Conservation (phyloP, 2,113 vertebrate species). For the Cricetomys ansorgei region DNA sequence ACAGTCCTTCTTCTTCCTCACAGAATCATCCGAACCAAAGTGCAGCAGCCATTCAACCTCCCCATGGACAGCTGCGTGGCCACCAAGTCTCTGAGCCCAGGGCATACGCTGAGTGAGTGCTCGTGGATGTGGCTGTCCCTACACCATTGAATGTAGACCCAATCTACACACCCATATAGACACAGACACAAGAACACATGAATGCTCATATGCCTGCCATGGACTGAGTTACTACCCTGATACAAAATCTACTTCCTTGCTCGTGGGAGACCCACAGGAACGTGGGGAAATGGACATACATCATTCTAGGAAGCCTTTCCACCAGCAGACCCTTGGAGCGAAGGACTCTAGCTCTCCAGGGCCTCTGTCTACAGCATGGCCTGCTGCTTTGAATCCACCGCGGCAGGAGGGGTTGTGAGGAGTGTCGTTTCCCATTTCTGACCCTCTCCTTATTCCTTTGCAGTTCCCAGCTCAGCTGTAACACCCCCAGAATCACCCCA, state of each 20-base stretch:
- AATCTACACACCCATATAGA: neutral
- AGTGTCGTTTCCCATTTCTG: rapidly evolving
- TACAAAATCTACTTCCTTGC: neutral
- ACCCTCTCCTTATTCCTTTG: neutral
- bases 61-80: slow-evolving; percentile 90
- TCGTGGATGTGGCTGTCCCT: too few relatives aligned
- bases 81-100: slow-evolving; percentile 91
- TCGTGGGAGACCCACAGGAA: neutral
- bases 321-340: too few relatives aligned
- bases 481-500: slow-evolving; percentile 95
- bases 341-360: neutral
- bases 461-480: slow-evolving; percentile 94
- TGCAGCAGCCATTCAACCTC: slow-evolving; percentile 94
- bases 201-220: rapidly evolving
- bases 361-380: neutral
- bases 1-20: neutral
- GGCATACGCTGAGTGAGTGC: slow-evolving; percentile 92
- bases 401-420: neutral
- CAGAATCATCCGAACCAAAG: slow-evolving; percentile 96
- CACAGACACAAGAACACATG: rapidly evolving
- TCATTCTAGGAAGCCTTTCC: neutral
- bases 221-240: neutral
- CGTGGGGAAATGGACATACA: neutral
- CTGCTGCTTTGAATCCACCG: neutral
- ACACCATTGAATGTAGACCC: neutral